Conservation (phyloP, 2,113 vertebrate genomes). For the Bothrops jararaca region DNA sequence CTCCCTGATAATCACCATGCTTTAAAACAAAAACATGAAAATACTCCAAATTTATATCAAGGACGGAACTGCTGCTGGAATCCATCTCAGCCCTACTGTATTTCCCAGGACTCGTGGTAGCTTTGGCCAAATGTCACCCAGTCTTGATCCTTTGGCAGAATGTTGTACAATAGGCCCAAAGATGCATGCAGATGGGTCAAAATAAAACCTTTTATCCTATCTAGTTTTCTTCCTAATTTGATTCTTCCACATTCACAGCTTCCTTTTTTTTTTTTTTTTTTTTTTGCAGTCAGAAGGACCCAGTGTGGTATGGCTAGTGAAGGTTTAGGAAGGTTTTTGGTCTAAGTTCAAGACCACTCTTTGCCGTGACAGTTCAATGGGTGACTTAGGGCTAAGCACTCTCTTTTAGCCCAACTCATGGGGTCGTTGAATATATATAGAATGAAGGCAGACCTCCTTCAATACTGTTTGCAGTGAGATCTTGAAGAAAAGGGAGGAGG, state of each 20-base stretch:
- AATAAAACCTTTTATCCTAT: not conserved
- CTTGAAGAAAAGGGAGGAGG: not conserved
- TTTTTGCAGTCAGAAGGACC: not conserved
- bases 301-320: not conserved
- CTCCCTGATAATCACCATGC: not conserved
- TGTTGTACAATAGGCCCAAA: not conserved
- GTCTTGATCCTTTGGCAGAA: not conserved
- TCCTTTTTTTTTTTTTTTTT: not conserved
- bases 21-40: not conserved
- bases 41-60: not conserved
- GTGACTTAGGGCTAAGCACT: not conserved
- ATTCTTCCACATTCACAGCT: not conserved
- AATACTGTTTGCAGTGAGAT: no score
- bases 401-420: not conserved
- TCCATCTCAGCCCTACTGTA: not conserved
- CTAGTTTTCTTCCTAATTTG: not conserved
- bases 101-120: not conserved
- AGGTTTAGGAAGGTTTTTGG: not conserved
- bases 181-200: not conserved
- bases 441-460: no score
- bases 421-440: not conserved
- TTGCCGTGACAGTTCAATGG: not conserved
- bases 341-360: not conserved
- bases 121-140: not conserved
- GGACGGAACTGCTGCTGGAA: not conserved